Evolutionary conservation across 2,797 vertebrate species (phyloP), one percentile per base, ranked within the genome.

Genomic region (Trachurus trachurus): DNA sequence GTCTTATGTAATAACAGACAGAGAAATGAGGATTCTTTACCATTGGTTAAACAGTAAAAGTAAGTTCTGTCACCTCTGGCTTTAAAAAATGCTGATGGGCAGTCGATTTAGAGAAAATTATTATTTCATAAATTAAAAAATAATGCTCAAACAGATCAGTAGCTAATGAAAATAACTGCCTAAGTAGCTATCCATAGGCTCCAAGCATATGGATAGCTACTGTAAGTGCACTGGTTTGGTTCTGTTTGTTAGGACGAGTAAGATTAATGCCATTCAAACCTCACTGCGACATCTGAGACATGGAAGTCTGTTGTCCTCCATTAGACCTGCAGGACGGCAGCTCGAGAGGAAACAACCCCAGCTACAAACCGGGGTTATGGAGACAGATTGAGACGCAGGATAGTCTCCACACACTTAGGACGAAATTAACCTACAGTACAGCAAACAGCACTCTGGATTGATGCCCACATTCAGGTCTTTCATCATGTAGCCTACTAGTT

Each of bases 331-430:
- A 54, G 65, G 58, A 73, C 22, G 39, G 61, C 7, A 16, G 31
- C 34, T 34, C 22, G 0, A 52, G 63, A 71, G 71, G 50, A 87
- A 75, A 64, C 22, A 3, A 66, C 31, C n/a, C 53, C 34, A 37
- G 26, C 52, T 17, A 58, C 66, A 42, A 6, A 10, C 17, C 64
- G 9, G 0, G 57, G 76, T 85, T 54, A 58, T 78, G 57, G n/a
- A 75, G 84, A 78, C 80, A 69, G 78, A 87, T 82, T 71, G 69
- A 79, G 65, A 72, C 16, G 50, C 56, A 71, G 68, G 81, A 84
- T 76, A 70, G 49, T 65, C 67, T 13, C 42, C 64, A 52, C 54
- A 59, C 47, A 70, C 39, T 61, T 17, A 22, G 42, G 68, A 63
- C 40, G 0, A 26, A 74, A 77, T 63, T 0, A 75, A 6, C 2